phyloP scores from a whole-genome alignment of 1,140 invertebrate genomes.

The Chlorops oryzae region DNA sequence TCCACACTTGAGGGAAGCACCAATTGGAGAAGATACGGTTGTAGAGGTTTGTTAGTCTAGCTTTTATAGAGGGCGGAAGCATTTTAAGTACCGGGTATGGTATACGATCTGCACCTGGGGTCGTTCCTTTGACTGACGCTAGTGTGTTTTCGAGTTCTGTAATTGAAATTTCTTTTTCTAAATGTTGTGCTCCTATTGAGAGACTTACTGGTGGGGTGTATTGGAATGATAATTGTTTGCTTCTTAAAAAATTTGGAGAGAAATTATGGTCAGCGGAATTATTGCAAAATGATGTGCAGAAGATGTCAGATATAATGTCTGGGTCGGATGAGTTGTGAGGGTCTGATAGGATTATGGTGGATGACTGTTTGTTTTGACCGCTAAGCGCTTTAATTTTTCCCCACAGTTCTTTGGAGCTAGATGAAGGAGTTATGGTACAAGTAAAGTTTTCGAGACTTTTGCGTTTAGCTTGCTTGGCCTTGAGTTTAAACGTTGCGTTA shows the following conservation, averaged over 20 bases:
- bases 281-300: conserved; percentile 10
- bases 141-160: conserved; percentile 10
- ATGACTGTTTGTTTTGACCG: background rate
- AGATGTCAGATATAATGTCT: conserved; percentile 11
- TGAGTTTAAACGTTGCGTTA: background rate
- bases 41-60: no score
- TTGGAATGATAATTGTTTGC: background rate
- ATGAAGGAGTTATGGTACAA: background rate
- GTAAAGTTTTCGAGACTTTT: conserved; percentile 8
- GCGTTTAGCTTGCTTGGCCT: conserved; percentile 4
- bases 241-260: conserved; percentile 1
- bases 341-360: conserved; percentile 2
- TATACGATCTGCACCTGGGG: no score
- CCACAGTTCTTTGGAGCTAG: conserved; percentile 10
- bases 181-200: background rate
- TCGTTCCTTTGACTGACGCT: no score
- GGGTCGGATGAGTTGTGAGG: background rate
- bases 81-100: no score
- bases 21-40: no score
- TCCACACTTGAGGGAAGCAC: no score
- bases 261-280: conserved; percentile 13
- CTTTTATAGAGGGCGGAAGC: no score
- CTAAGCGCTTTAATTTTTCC: conserved; percentile 9
- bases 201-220: background rate
- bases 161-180: background rate